These are phyloP conservation scores for Carassius carassius DNA, from an alignment of 2,113 vertebrate species.

Conservation along the genomic window DNA sequence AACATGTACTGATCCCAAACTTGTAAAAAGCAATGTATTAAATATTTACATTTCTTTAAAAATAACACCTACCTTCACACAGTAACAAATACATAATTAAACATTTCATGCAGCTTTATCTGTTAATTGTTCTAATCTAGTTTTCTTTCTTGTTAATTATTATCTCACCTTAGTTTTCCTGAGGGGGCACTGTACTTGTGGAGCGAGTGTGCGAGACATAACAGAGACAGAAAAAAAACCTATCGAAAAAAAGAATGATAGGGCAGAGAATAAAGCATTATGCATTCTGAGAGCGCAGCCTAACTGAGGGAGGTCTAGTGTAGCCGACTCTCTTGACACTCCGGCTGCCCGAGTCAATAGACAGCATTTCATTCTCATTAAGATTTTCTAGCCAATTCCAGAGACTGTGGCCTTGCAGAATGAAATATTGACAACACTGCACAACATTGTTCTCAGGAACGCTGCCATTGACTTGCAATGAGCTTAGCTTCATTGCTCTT, in stretches of 20 bases:
- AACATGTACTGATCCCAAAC: background rate
- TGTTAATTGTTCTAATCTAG: background rate
- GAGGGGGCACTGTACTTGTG: background rate
- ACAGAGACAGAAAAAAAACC: background rate
- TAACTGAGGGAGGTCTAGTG: constrained; percentile 43
- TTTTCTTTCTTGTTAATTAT: background rate
- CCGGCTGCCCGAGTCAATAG: constrained; percentile 51
- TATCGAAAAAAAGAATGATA: constrained; percentile 22
- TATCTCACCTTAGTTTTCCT: background rate
- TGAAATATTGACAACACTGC: constrained; percentile 55
- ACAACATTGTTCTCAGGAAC: constrained; percentile 36
- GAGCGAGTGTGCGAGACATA: background rate
- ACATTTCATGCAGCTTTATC: background rate
- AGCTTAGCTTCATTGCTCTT: constrained; percentile 33
- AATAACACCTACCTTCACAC: background rate
- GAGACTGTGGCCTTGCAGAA: constrained; percentile 52
- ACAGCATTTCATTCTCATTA: constrained; percentile 57
- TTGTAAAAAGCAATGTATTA: background rate
- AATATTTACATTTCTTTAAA: constrained; percentile 6
- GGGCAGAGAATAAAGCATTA: constrained; percentile 31
- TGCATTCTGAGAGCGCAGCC: constrained; percentile 50
- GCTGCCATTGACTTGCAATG: constrained; percentile 37
- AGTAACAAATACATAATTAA: background rate
- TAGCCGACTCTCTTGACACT: constrained; percentile 55
- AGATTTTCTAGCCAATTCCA: constrained; percentile 53